phyloP scores from a whole-genome alignment of 2,113 vertebrate genomes.

The Nibea albiflora region DNA sequence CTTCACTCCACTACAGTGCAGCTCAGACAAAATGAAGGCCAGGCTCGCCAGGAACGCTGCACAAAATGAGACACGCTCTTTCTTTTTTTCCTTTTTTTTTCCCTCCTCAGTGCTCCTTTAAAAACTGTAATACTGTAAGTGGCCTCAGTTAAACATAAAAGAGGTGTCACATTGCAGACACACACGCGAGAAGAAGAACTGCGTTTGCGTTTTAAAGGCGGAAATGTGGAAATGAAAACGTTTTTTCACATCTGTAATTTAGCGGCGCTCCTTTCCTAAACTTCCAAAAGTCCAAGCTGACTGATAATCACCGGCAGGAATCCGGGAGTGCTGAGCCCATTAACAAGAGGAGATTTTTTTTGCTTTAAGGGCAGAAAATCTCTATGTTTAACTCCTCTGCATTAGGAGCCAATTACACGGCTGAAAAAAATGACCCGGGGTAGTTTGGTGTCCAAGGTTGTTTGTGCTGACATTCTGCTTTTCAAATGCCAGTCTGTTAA shows the following conservation, averaged over 20 bases:
- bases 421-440: slow-evolving; percentile 74
- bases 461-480: slow-evolving; percentile 80
- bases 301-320: slow-evolving; percentile 58
- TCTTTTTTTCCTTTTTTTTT: no score
- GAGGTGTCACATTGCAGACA: background rate
- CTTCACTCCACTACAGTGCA: slow-evolving; percentile 12
- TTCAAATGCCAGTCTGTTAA: slow-evolving; percentile 82
- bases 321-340: slow-evolving; percentile 49
- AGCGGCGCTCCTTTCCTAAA: slow-evolving; percentile 32
- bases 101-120: background rate
- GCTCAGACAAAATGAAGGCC: slow-evolving; percentile 34
- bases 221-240: background rate
- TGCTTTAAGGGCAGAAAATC: slow-evolving; percentile 72
- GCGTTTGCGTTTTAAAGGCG: background rate
- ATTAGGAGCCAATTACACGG: slow-evolving; percentile 78
- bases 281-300: slow-evolving; percentile 45
- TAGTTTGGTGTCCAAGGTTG: slow-evolving; percentile 76
- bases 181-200: background rate
- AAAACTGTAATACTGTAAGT: background rate
- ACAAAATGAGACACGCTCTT: background rate
- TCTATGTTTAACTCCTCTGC: slow-evolving; percentile 71
- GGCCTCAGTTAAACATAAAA: background rate
- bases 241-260: slow-evolving; percentile 30
- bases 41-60: background rate
- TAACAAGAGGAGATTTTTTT: slow-evolving; percentile 57